These are phyloP conservation scores for Dendroctonus valens DNA, from an alignment of 1,140 invertebrate species.

Conservation along the genomic window DNA sequence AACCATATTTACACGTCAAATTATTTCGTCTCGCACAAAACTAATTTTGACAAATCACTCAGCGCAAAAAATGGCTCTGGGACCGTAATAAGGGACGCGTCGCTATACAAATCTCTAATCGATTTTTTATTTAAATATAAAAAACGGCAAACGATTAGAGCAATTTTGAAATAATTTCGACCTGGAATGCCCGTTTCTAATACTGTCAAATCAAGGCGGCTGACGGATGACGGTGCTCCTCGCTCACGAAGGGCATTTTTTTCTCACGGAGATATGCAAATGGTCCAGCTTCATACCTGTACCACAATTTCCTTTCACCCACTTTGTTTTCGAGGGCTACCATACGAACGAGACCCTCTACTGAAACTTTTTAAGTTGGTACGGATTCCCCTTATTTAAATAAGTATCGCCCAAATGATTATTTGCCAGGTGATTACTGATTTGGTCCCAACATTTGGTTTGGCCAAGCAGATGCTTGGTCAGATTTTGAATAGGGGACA, in stretches of 20 bases:
- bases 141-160: conserved; percentile 11
- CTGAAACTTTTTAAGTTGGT: conserved; percentile 15
- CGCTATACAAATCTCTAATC: conserved; percentile 24
- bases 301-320: conserved; percentile 8
- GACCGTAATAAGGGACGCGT: conserved; percentile 6
- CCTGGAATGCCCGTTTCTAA: neutral
- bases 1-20: conserved; percentile 35
- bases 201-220: conserved; percentile 17
- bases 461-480: conserved; percentile 22
- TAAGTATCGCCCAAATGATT: conserved; percentile 18
- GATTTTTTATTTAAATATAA: conserved; percentile 38
- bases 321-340: neutral
- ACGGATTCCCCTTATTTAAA: conserved; percentile 35
- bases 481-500: conserved; percentile 30
- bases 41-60: conserved; percentile 39
- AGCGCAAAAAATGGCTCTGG: conserved; percentile 22
- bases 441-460: neutral
- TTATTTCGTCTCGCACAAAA: conserved; percentile 36
- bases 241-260: conserved; percentile 14
- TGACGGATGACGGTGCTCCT: conserved; percentile 27
- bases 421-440: conserved; percentile 5
- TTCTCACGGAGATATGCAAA: conserved; percentile 37
- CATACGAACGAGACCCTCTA: neutral
- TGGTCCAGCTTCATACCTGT: conserved; percentile 5
- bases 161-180: conserved; percentile 17